A percentile compares a stretch with the other conserved stretches of the same genome.
These are phyloP conservation scores for Myiozetetes cayanensis DNA, from an alignment of 2,113 vertebrate species.

Conservation along the genomic window DNA sequence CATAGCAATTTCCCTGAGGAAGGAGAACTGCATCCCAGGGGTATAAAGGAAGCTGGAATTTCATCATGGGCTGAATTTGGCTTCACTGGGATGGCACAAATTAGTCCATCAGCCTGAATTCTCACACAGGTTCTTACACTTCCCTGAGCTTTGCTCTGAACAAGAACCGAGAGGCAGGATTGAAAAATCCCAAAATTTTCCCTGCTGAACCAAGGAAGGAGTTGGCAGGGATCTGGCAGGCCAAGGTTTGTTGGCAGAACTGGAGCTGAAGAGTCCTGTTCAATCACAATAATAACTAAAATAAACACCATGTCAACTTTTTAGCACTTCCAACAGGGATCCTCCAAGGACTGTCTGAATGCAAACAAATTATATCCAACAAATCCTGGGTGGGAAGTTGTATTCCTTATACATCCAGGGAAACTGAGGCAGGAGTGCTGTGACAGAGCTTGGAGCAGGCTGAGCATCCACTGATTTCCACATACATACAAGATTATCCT, in stretches of 20 bases:
- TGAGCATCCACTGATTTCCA: not conserved
- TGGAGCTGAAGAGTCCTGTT: not conserved
- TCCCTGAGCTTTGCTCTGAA: not conserved
- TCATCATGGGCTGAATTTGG: not conserved
- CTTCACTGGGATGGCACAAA: not conserved
- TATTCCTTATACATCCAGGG: not conserved
- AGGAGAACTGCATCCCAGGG: not conserved
- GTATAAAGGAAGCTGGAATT: not conserved
- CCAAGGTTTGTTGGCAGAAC: not conserved
- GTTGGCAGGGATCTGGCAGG: not conserved
- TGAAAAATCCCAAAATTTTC: not conserved
- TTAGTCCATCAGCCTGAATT: not conserved
- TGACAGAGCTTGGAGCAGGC: not conserved
- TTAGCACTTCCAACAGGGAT: not conserved
- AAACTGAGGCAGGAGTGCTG: not conserved
- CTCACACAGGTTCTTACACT: fast-evolving
- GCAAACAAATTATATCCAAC: not conserved
- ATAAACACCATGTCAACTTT: not conserved
- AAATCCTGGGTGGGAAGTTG: not conserved
- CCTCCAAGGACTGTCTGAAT: not conserved
- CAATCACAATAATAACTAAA: not conserved
- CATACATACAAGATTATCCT: not conserved
- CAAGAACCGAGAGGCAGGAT: not conserved
- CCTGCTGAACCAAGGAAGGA: not conserved
- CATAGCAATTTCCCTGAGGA: fast-evolving